A percentile compares a stretch with the other conserved stretches of the same genome.
These are phyloP conservation scores for Galerucella pusilla DNA, from an alignment of 2,888 invertebrate species.

Conservation along the genomic window DNA sequence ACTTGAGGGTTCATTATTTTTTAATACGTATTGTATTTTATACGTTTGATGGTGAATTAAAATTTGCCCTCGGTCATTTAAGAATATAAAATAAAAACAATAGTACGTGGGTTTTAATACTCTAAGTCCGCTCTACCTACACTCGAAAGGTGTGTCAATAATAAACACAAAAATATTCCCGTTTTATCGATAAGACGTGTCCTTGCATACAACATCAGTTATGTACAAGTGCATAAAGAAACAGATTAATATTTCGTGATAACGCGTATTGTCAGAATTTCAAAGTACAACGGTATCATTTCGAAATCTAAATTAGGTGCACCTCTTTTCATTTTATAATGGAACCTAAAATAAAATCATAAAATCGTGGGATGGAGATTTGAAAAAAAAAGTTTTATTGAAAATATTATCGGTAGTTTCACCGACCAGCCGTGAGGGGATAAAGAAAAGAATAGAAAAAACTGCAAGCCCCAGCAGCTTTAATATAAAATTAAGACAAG, in stretches of 20 bases:
- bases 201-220: slow-evolving; percentile 25
- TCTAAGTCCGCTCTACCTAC: not conserved
- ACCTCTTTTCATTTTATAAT: slow-evolving; percentile 22
- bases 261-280: slow-evolving; percentile 29
- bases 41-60: too few species aligned
- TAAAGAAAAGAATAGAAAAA: not conserved
- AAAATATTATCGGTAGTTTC: too few species aligned
- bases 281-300: slow-evolving; percentile 29
- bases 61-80: too few species aligned
- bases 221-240: slow-evolving; percentile 26
- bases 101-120: not conserved
- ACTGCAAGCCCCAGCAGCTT: too few species aligned
- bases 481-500: not conserved
- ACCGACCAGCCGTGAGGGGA: too few species aligned
- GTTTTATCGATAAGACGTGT: slow-evolving; percentile 30
- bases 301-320: slow-evolving; percentile 36
- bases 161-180: slow-evolving; percentile 22
- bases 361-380: slow-evolving; percentile 9
- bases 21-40: too few species aligned
- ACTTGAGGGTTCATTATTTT: too few species aligned
- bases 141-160: slow-evolving; percentile 30
- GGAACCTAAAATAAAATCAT: slow-evolving; percentile 16
- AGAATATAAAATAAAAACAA: too few species aligned
- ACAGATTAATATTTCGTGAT: slow-evolving; percentile 31
- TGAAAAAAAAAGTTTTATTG: too few species aligned